Percentiles rank a stretch among this genome's conserved stretches.
Conservation (phyloP, 2,797 vertebrate species). For the Propithecus deckenii region DNA sequence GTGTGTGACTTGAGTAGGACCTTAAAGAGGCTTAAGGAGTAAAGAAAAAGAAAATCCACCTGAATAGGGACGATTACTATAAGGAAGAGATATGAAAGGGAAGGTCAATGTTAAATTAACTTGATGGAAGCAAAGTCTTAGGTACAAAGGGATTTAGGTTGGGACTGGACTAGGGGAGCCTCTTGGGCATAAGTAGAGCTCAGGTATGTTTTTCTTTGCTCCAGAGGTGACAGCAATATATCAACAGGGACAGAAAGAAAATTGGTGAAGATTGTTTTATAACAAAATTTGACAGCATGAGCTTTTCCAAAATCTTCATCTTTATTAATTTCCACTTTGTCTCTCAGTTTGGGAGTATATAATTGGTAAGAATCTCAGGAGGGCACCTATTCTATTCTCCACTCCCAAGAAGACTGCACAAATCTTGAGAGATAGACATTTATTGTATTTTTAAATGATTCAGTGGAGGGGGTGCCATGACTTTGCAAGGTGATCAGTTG, state of each 20-base stretch:
- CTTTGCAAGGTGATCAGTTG: neutral
- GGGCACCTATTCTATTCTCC: neutral
- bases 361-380: neutral
- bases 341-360: neutral
- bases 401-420: neutral
- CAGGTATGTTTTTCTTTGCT: neutral
- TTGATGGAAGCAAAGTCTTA: neutral
- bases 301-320: neutral
- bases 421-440: neutral
- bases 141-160: neutral
- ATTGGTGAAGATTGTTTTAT: neutral
- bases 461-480: accelerated
- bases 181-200: neutral
- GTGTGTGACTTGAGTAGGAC: neutral
- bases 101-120: neutral
- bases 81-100: neutral
- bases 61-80: too few relatives aligned
- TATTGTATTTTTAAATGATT: neutral
- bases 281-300: neutral
- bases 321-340: neutral
- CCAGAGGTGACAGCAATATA: neutral
- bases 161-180: neutral
- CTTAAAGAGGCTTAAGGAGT: neutral
- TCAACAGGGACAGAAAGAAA: neutral
- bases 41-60: neutral